These are phyloP conservation scores for Glomeris marginata DNA, from an alignment of 2,888 invertebrate species.

Conservation along the genomic window DNA sequence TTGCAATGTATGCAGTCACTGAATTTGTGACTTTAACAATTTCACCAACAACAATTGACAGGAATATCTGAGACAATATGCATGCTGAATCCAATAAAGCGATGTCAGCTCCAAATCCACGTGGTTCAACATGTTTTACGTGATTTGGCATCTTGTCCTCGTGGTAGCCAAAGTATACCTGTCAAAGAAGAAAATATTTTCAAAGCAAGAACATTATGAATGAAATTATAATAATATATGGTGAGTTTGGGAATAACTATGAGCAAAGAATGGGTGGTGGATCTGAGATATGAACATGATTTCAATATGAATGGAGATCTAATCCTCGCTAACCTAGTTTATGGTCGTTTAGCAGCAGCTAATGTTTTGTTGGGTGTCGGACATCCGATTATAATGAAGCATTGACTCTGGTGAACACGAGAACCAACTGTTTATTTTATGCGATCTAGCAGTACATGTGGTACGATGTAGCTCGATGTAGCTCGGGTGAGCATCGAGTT, in stretches of 20 bases:
- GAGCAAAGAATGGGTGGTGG: too few species aligned
- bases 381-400: too few species aligned
- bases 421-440: too few species aligned
- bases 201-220: slow-evolving; percentile 14
- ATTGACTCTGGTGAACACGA: too few species aligned
- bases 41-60: slow-evolving; percentile 32
- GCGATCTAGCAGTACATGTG: too few species aligned
- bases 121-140: slow-evolving; percentile 4
- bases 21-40: slow-evolving; percentile 32
- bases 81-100: slow-evolving; percentile 32
- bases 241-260: not conserved
- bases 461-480: too few species aligned
- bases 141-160: slow-evolving; percentile 12
- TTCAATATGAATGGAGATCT: too few species aligned
- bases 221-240: slow-evolving; percentile 2
- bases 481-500: too few species aligned
- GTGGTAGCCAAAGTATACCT: slow-evolving; percentile 6
- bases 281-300: too few species aligned
- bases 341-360: too few species aligned
- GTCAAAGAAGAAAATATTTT: slow-evolving; percentile 28
- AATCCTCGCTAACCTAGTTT: too few species aligned
- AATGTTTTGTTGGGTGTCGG: too few species aligned
- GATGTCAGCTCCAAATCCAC: slow-evolving; percentile 24
- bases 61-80: slow-evolving; percentile 33
- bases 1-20: slow-evolving; percentile 31